Percentiles rank a stretch among this genome's conserved stretches.
Conservation (phyloP, 2,888 invertebrate species). For the Stenodera caucasica region DNA sequence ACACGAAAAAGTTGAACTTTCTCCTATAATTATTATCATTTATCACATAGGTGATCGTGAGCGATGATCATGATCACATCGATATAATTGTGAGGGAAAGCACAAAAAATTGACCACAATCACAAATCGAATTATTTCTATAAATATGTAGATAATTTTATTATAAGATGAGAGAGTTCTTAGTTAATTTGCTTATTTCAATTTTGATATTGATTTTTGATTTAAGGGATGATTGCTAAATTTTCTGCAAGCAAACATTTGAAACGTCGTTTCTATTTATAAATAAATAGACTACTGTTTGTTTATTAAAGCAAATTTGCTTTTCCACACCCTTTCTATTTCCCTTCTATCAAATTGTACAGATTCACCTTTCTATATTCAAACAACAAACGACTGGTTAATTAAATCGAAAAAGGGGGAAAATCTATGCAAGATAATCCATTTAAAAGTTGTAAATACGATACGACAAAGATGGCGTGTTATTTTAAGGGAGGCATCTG, state of each 20-base stretch:
- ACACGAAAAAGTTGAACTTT: no score
- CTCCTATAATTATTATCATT: no score
- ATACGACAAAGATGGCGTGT: no score
- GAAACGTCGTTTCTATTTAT: slow-evolving; percentile 3
- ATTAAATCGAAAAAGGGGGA: background rate
- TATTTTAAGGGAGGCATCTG: no score
- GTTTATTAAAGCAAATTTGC: background rate
- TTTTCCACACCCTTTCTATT: background rate
- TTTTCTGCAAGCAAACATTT: background rate
- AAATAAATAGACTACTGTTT: background rate
- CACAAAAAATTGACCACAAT: slow-evolving; percentile 13
- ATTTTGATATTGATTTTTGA: no score
- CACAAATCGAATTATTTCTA: background rate
- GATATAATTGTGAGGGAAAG: no score
- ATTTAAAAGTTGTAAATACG: background rate
- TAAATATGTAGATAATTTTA: background rate
- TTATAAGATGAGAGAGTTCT: background rate
- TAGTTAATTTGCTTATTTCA: background rate
- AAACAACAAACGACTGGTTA: background rate
- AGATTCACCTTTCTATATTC: slow-evolving; percentile 1
- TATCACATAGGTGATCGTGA: no score
- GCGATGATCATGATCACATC: no score
- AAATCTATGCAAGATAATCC: background rate
- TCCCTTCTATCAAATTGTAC: background rate
- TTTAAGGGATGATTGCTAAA: background rate